Evolutionary conservation across 2,888 invertebrate species (phyloP), one percentile per base, ranked within the genome.

Genomic region (Volucella zonaria): DNA sequence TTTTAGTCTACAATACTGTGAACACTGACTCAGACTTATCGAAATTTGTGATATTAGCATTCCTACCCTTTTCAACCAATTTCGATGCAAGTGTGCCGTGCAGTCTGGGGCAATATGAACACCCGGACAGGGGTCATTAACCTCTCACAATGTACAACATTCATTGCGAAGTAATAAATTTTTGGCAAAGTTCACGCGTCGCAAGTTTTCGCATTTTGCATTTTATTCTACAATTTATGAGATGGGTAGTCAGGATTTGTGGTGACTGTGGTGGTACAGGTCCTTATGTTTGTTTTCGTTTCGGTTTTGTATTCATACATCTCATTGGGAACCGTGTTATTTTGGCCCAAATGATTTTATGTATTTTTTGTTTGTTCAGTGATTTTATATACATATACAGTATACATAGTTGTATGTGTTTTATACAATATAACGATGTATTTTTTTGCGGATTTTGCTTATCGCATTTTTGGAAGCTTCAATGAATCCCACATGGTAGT

Each of bases 161-260:
- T 61, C 68, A 64, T 43, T 58, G 82, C 54, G 64, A 67, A 80
- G 79, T 71, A 80, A 71, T 79, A 83, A 79, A 80, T 79, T 40
- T 68, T 83, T 83, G 70, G 58, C 38, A 61, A 67, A 71, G 75
- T 76, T 83, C 71, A 80, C 71, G 82, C 79, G 82, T 66, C 82
- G 79, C 70, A 79, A 79, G 79, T 75, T 75, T 75, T 79, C 79
- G 58, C 78, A 82, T 82, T 78, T 78, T 56, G 68, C 64, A 82
- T 82, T 79, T 82, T 75, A 74, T 59, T 82, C 54, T 68, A 31
- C 15, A 67, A 74, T 78, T 79, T 79, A 82, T 70, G 64, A 31
- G 64, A 51, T 42, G 23, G 67, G 64, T 40, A 42, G 64, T 23
- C 58, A 49, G 56, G 15, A 67, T 58, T 61, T 51, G 59, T 15